Conservation (phyloP, 2,113 vertebrate genomes). For the Megatriorchis doriae region DNA sequence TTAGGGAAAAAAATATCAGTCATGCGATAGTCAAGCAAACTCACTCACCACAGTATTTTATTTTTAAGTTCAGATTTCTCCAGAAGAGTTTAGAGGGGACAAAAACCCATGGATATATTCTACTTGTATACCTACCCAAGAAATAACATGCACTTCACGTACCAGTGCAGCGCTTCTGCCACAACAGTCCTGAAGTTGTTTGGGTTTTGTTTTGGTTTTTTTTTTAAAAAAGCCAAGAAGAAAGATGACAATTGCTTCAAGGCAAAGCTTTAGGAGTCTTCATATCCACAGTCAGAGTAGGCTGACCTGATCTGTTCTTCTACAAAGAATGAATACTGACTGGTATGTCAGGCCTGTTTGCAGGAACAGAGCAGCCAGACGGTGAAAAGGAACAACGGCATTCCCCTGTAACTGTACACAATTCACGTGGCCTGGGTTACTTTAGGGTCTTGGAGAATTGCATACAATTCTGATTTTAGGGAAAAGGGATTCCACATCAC, state of each 20-base stretch:
- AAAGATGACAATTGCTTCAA: not conserved
- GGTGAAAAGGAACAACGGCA: not conserved
- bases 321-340: not conserved
- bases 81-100: not conserved
- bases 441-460: not conserved
- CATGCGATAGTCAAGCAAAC: not conserved
- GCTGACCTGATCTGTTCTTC: not conserved
- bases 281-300: not conserved
- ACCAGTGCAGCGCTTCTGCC: not conserved
- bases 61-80: not conserved
- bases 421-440: rapidly evolving
- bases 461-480: not conserved
- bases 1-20: not conserved
- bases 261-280: not conserved
- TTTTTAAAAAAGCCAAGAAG: not conserved
- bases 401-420: not conserved
- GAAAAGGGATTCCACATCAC: not conserved
- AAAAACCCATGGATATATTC: rapidly evolving
- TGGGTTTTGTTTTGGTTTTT: too few species aligned
- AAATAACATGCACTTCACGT: not conserved
- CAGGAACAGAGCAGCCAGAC: not conserved
- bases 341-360: not conserved
- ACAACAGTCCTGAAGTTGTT: not conserved
- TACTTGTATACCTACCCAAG: not conserved
- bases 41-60: not conserved